Conservation (phyloP, 2,113 vertebrate genomes). For the Xenopus laevis region DNA sequence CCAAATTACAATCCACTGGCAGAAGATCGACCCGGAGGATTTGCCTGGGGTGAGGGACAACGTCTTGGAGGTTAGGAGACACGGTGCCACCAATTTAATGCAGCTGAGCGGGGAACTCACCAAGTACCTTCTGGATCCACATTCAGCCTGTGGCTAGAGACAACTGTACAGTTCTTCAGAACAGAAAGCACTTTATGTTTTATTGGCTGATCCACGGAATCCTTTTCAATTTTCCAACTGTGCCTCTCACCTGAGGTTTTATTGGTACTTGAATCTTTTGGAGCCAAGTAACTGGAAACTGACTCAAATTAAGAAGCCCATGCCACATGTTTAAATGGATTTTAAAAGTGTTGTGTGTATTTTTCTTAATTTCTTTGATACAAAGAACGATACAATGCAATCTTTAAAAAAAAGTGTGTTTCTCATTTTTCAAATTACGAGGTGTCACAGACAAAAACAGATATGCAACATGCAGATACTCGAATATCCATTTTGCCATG, state of each 20-base stretch:
- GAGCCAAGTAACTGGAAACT: slow-evolving; percentile 63
- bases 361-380: slow-evolving; percentile 58
- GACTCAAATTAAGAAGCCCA: slow-evolving; percentile 46
- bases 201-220: slow-evolving; percentile 50
- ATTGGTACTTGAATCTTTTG: slow-evolving; percentile 51
- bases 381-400: slow-evolving; percentile 52
- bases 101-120: slow-evolving; percentile 46
- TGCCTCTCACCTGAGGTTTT: slow-evolving; percentile 47
- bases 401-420: slow-evolving; percentile 49
- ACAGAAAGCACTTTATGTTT: slow-evolving; percentile 68
- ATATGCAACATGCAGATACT: too few relatives aligned
- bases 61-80: slow-evolving; percentile 73
- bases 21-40: slow-evolving; percentile 90
- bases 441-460: too few relatives aligned
- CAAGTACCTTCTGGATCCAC: slow-evolving; percentile 45
- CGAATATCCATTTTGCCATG: too few relatives aligned
- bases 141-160: slow-evolving; percentile 46
- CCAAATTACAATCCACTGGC: slow-evolving; percentile 93
- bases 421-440: too few relatives aligned
- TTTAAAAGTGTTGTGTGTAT: slow-evolving; percentile 45
- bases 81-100: slow-evolving; percentile 31
- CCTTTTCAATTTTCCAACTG: slow-evolving; percentile 50
- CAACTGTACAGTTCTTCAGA: slow-evolving; percentile 51
- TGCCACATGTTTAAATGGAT: slow-evolving; percentile 46
- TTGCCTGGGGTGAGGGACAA: slow-evolving; percentile 94